Conservation (phyloP, 2,797 vertebrate species). For the Myotis myotis region DNA sequence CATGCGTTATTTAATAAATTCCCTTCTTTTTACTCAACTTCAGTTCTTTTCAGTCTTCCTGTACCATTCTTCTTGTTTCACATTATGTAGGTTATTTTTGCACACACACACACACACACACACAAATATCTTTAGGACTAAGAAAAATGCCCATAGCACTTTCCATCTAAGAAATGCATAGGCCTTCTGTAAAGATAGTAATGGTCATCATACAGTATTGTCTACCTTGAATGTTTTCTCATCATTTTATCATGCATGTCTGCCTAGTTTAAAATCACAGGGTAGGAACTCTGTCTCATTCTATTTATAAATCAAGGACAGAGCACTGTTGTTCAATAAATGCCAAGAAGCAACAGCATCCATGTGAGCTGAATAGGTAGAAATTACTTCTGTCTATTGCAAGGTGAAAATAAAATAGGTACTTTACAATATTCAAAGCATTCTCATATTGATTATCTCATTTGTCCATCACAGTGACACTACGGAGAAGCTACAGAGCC, state of each 20-base stretch:
- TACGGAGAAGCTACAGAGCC: neutral
- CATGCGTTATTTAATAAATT: neutral
- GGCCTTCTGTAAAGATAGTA: neutral
- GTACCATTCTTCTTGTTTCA: conserved; percentile 4
- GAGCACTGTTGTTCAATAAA: conserved; percentile 40
- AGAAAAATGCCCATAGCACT: neutral
- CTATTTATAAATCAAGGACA: conserved; percentile 60
- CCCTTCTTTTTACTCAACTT: neutral
- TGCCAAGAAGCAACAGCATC: conserved; percentile 54
- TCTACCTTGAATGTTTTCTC: conserved; percentile 38
- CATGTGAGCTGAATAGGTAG: conserved; percentile 44
- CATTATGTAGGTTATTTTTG: neutral
- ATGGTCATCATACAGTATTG: neutral
- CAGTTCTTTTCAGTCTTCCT: neutral
- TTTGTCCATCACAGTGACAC: conserved; percentile 3
- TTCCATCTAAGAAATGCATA: neutral
- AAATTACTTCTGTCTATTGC: conserved; percentile 54
- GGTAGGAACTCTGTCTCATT: conserved; percentile 65
- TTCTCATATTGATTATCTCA: neutral
- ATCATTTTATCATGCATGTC: conserved; percentile 39
- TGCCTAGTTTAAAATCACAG: conserved; percentile 56
- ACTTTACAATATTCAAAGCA: conserved; percentile 52
- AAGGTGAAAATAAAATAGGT: conserved; percentile 57
- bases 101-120: neutral
- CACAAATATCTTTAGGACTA: neutral